phyloP scores from a whole-genome alignment of 2,113 vertebrate species.

The Bucco capensis region DNA sequence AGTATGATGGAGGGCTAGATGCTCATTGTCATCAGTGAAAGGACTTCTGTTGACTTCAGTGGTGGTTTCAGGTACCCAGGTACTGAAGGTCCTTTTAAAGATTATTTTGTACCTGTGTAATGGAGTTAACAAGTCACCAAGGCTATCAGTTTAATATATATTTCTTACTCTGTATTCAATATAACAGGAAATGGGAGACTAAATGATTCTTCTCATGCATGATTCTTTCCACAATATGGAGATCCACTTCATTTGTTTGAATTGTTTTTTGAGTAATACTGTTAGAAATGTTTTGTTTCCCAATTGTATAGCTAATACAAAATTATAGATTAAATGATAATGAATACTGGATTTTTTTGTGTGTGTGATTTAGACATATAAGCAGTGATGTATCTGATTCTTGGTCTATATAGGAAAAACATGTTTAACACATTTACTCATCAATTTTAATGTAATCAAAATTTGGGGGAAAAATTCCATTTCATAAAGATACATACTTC shows the following conservation, averaged over 20 bases:
- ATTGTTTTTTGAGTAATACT: not conserved
- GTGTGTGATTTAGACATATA: not conserved
- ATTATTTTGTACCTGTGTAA: not conserved
- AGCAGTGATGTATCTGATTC: not conserved
- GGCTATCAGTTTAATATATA: not conserved
- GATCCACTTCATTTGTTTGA: not conserved
- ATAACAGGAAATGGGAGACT: not conserved
- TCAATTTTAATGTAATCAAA: not conserved
- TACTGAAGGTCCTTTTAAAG: not conserved
- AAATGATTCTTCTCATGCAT: rapidly evolving
- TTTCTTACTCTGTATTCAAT: not conserved
- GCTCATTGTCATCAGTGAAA: not conserved
- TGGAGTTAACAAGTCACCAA: not conserved
- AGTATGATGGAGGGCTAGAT: not conserved
- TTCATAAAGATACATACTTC: not conserved
- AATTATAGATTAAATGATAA: not conserved
- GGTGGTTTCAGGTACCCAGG: not conserved
- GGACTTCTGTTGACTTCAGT: not conserved
- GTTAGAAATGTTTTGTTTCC: not conserved
- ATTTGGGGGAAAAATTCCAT: not conserved
- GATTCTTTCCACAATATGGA: not conserved
- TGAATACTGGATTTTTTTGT: not conserved
- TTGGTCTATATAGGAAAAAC: not conserved
- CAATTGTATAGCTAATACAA: not conserved
- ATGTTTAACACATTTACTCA: not conserved